These are phyloP conservation scores for Andricus grossulariae DNA, from an alignment of 1,140 invertebrate species.

Conservation along the genomic window DNA sequence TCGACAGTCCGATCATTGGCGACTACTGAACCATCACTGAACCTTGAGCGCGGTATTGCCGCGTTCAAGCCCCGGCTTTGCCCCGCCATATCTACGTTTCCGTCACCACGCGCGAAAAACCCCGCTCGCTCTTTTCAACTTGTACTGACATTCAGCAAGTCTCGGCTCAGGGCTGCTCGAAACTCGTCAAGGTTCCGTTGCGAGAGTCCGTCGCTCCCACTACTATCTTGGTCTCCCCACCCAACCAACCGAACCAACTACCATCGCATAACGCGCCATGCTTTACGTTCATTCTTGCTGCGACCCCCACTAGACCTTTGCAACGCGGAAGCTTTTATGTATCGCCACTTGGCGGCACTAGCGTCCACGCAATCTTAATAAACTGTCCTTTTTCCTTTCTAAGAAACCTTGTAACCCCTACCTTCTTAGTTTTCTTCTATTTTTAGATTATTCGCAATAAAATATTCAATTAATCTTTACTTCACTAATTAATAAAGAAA, in stretches of 20 bases:
- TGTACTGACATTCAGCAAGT: slow-evolving; percentile 9
- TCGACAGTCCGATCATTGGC: slow-evolving; percentile 5
- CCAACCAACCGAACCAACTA: not conserved
- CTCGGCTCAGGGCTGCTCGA: slow-evolving; percentile 1
- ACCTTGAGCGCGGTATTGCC: slow-evolving; percentile 16
- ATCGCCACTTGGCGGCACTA: slow-evolving; percentile 9
- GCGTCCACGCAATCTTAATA: not conserved
- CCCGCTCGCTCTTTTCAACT: not conserved
- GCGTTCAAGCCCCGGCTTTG: slow-evolving; percentile 7
- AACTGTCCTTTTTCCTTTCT: too few relatives aligned
- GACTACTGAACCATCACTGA: not conserved
- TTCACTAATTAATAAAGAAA: too few relatives aligned
- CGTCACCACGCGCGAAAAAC: slow-evolving; percentile 15
- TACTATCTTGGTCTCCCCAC: slow-evolving; percentile 8
- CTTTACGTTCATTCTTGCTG: slow-evolving; percentile 13
- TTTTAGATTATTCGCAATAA: too few relatives aligned
- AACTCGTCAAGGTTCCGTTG: slow-evolving; percentile 13
- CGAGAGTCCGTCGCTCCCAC: not conserved
- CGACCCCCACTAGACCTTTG: not conserved
- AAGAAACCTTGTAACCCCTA: too few relatives aligned
- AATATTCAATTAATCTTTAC: too few relatives aligned
- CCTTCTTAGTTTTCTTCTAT: too few relatives aligned
- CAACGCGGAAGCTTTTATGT: not conserved
- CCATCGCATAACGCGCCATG: not conserved
- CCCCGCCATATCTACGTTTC: slow-evolving; percentile 21